Conservation (phyloP, 2,888 invertebrate genomes). For the Drosophila rubida region DNA sequence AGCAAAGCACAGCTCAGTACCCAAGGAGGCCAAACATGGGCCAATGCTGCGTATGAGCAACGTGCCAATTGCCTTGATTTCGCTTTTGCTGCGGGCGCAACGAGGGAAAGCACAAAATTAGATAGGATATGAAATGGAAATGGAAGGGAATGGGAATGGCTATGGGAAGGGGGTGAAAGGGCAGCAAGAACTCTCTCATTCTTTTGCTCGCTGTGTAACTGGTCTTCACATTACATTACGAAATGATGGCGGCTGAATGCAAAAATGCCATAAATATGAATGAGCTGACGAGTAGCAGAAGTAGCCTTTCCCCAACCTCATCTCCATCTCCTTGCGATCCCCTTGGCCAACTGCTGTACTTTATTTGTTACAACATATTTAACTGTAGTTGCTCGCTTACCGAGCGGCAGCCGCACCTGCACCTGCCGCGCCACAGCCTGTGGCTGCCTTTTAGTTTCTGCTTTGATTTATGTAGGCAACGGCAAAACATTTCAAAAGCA, state of each 20-base stretch:
- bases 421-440: conserved; percentile 39
- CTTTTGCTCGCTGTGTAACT: conserved; percentile 41
- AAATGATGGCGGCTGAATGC: conserved; percentile 79
- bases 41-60: conserved; percentile 74
- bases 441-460: conserved; percentile 70
- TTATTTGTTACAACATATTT: conserved; percentile 80
- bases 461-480: conserved; percentile 60
- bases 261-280: conserved; percentile 81
- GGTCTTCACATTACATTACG: conserved; percentile 75
- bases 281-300: conserved; percentile 73
- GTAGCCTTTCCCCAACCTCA: conserved; percentile 22
- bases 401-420: conserved; percentile 25
- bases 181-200: conserved; percentile 6
- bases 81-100: conserved; percentile 24
- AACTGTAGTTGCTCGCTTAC: conserved; percentile 67
- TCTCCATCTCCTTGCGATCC: conserved; percentile 30
- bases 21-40: conserved; percentile 16
- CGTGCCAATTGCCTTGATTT: conserved; percentile 79
- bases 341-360: conserved; percentile 74
- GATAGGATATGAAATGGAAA: conserved; percentile 7
- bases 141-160: background rate
- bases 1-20: background rate
- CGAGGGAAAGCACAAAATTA: conserved; percentile 2
- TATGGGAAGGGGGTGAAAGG: background rate
- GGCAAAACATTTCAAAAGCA: conserved; percentile 74